These are phyloP conservation scores for Leptobrachium leishanense DNA, from an alignment of 2,113 vertebrate species.

Conservation along the genomic window DNA sequence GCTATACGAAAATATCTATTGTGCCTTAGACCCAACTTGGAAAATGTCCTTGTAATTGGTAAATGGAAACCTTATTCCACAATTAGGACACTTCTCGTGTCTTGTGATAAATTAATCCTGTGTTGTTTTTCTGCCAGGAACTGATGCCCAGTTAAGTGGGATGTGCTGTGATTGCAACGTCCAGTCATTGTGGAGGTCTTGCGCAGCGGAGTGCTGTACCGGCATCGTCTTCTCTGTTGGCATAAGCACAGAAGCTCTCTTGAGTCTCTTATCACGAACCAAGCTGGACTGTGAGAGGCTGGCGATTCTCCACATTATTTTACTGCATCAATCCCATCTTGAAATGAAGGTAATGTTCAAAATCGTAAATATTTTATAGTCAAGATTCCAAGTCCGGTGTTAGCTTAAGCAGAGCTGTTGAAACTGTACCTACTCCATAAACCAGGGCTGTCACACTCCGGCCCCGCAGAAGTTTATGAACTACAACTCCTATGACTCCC, in stretches of 20 bases:
- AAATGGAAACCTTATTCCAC: no score
- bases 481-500: no score
- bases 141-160: slow-evolving; percentile 56
- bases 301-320: slow-evolving; percentile 82
- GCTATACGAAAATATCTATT: no score
- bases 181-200: slow-evolving; percentile 54
- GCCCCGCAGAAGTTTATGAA: no score
- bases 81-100: no score
- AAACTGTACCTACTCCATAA: no score
- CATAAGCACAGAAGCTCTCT: slow-evolving; percentile 66
- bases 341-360: slow-evolving; percentile 65
- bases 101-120: no score
- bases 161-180: slow-evolving; percentile 53
- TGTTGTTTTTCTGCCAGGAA: slow-evolving; percentile 54
- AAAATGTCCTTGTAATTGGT: no score
- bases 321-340: slow-evolving; percentile 60
- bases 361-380: background rate
- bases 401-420: no score
- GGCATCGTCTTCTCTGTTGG: slow-evolving; percentile 68
- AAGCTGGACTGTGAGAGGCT: slow-evolving; percentile 72
- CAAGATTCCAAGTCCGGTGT: no score
- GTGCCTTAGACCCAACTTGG: no score
- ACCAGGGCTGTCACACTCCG: no score
- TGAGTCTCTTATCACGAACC: slow-evolving; percentile 69
- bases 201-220: slow-evolving; percentile 67